Evolutionary conservation across 2,888 invertebrate species (phyloP), one percentile per base, ranked within the genome.

Genomic region (Camptogramma bilineatum): DNA sequence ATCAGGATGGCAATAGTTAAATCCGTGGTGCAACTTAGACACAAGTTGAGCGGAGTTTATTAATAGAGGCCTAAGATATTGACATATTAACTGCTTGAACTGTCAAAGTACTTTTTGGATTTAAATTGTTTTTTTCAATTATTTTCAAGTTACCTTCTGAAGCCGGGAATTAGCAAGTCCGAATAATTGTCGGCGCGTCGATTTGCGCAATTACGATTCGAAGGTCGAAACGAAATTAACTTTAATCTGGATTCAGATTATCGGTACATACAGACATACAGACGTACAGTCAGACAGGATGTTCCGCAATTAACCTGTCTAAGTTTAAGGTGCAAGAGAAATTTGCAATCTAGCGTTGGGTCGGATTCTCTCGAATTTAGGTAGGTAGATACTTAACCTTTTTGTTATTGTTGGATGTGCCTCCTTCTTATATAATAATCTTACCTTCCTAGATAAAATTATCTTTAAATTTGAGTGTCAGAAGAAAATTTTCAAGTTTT

Each of bases 231-330:
- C 61, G 54, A 65, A 65, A 68, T 70, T 71, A 70, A 64, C 62
- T 59, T 65, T 63, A 72, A 70, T 65, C 62, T 62, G 53, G 53
- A 52, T 39, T 54, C 28, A 56, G 46, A 46, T 62, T 75, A 77
- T 73, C 52, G 34, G 62, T 64, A 73, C 71, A 48, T 70, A 83
- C 83, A 74, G 70, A 73, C 71, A 48, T 70, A 83, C 83, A 74
- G 71, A 80, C 80, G 70, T 80, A 82, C 86, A 67, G 80, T 77
- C 84, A 53, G 81, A 75, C 88, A 85, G 90, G 88, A 89, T 87
- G 80, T 79, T 68, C 75, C 75, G 84, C 84, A 90, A 90, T 90
- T 89, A 90, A 83, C 69, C 83, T 89, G 90, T 90, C 90, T 78
- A 73, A 80, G 74, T 76, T 76, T 65, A 64, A 62, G 57, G 73